Percentiles rank a stretch among this genome's conserved stretches.
These are phyloP conservation scores for Cecropterus lyciades DNA, from an alignment of 1,140 invertebrate genomes.

Conservation along the genomic window DNA sequence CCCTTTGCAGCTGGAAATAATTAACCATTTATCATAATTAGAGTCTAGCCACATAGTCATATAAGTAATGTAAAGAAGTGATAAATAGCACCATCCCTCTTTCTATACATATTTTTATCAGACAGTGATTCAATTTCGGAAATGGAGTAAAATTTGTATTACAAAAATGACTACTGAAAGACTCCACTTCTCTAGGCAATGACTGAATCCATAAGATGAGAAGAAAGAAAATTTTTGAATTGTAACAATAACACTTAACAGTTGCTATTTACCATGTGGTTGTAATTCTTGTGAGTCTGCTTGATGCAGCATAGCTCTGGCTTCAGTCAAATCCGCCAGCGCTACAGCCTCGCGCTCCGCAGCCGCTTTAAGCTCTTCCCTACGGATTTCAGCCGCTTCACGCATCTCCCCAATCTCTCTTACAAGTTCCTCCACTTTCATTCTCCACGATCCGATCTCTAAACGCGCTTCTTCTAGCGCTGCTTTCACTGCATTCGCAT, in stretches of 20 bases:
- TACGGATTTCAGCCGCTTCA: constrained; percentile 58
- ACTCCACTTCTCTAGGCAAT: no score
- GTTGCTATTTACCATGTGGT: constrained; percentile 59
- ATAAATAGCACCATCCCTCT: no score
- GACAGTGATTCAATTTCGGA: no score
- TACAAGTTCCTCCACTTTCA: constrained; percentile 66
- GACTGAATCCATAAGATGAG: no score
- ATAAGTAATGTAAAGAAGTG: no score
- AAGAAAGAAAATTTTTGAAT: no score
- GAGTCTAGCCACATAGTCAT: no score
- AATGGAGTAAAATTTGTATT: no score
- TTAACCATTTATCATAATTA: no score
- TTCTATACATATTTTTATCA: no score
- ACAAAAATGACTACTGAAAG: no score
- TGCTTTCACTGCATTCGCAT: constrained; percentile 53
- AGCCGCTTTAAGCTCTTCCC: constrained; percentile 60
- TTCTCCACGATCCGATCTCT: constrained; percentile 60
- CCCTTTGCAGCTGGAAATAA: constrained; percentile 75
- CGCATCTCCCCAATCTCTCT: constrained; percentile 62
- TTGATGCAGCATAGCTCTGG: constrained; percentile 63
- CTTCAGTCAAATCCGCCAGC: constrained; percentile 65
- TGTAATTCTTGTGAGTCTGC: constrained; percentile 58
- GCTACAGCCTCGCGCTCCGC: constrained; percentile 61
- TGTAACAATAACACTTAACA: no score
- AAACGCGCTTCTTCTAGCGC: constrained; percentile 59